These are phyloP conservation scores for Mnemiopsis leidyi DNA, from an alignment of 37 sponge, comb jelly and placozoan species.

Conservation along the genomic window DNA sequence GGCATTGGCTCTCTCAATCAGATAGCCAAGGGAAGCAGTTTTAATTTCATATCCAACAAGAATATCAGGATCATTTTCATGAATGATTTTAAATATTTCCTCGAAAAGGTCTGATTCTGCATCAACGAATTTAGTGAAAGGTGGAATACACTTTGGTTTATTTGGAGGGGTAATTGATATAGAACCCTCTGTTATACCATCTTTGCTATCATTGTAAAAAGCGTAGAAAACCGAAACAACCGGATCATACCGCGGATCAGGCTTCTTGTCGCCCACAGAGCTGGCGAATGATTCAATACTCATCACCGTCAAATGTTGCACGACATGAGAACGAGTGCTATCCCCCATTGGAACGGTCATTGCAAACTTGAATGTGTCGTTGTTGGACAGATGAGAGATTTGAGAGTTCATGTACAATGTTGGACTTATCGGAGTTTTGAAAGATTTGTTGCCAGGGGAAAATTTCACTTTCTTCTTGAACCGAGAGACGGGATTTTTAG, in stretches of 20 bases:
- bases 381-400: neutral
- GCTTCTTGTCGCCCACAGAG: constrained; percentile 13
- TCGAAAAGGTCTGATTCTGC: constrained; percentile 73
- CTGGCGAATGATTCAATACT: constrained; percentile 9
- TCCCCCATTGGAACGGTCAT: constrained; percentile 15
- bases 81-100: constrained; percentile 68
- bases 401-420: constrained; percentile 29
- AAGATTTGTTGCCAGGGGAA: neutral
- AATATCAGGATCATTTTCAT: constrained; percentile 83
- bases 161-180: neutral
- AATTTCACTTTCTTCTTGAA: constrained; percentile 10
- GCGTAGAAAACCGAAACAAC: constrained; percentile 39
- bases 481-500: neutral
- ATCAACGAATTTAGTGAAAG: constrained; percentile 63
- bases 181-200: neutral
- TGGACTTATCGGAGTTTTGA: neutral
- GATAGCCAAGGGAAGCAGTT: constrained; percentile 91
- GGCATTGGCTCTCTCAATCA: constrained; percentile 77
- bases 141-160: constrained; percentile 5
- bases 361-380: constrained; percentile 25
- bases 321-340: constrained; percentile 16
- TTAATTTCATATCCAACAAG: constrained; percentile 87
- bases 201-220: constrained; percentile 13
- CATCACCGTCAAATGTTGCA: constrained; percentile 45
- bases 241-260: constrained; percentile 42